phyloP scores from a whole-genome alignment of 2,113 vertebrate species.

The Aythya baeri region DNA sequence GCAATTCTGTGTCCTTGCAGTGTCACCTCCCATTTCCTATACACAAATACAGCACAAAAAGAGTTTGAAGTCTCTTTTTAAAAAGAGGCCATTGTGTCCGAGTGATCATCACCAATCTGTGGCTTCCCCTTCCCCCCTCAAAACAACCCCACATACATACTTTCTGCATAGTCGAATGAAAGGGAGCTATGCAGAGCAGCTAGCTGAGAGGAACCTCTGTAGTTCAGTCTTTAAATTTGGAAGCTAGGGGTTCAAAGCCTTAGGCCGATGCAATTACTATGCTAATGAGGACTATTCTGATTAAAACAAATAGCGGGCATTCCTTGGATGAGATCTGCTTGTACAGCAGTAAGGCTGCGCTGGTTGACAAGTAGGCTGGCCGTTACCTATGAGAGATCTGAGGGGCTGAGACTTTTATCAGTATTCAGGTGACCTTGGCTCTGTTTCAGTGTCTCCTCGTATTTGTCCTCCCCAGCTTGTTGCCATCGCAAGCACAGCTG shows the following conservation, averaged over 20 bases:
- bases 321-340: not conserved
- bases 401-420: not conserved
- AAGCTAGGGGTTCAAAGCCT: not conserved
- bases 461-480: not conserved
- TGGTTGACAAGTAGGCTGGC: not conserved
- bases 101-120: not conserved
- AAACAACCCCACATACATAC: fast-evolving
- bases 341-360: not conserved
- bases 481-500: not conserved
- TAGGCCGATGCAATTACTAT: not conserved
- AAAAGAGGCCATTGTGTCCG: not conserved
- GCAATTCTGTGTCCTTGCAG: not conserved
- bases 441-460: not conserved
- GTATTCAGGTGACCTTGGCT: not conserved
- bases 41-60: not conserved
- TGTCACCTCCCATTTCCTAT: not conserved
- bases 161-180: not conserved
- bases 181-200: not conserved
- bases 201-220: not conserved
- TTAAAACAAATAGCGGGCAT: not conserved
- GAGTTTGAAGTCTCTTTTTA: not conserved
- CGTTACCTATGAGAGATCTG: not conserved
- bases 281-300: not conserved
- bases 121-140: not conserved
- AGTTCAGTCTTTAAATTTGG: not conserved